Base-by-base conservation (phyloP, 2,797 vertebrate species). In the Gymnoscopelus microlampas region DNA sequence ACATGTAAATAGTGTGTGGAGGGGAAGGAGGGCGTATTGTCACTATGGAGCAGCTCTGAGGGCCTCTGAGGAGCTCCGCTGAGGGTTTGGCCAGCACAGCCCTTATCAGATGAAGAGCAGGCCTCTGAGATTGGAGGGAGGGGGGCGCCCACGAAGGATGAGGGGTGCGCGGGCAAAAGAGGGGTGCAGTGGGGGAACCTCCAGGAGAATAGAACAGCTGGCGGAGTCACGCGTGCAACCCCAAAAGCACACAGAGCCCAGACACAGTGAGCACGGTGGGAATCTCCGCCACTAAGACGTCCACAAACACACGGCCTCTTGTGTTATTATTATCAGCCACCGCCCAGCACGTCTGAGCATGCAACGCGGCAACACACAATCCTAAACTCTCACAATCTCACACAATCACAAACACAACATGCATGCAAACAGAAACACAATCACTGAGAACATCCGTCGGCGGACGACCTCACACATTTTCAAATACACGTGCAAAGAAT, bases 101-200 rank as follows among this genome's bases (percentile, higher is more conserved):
- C 87, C 88, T 94, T 94, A 94, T 94, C 93, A 91, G 93, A 94
- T 93, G 90, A 89, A 88, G 92, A 89, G 87, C 91, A 94, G 91
- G 87, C 91, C 91, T 87, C 85, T 7, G 78, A 77, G 76, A 76
- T 44, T 44, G 39, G 76, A 79, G 77, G 87, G 85, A 82, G 87
- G 86, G 87, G 13, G 39, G 39, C 13, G 87, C 79, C 78, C 70
- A 61, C 4, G 26, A 74, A 72, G 79, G 85, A 67, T 79, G 72
- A 81, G 83, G 84, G 77, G 77, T 23, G 78, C 74, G 80, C 35
- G 61, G 73, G 79, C 82, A 71, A 60, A 47, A 9, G 10, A 15
- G 26, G 48, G 66, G 60, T 23, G 39, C 39, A 44, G 39, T 82
- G 88, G 77, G 85, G 85, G 83, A 87, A 88, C 68, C 76, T 78